Conservation (phyloP, 1,140 invertebrate genomes). For the Zaprionus davidi region DNA sequence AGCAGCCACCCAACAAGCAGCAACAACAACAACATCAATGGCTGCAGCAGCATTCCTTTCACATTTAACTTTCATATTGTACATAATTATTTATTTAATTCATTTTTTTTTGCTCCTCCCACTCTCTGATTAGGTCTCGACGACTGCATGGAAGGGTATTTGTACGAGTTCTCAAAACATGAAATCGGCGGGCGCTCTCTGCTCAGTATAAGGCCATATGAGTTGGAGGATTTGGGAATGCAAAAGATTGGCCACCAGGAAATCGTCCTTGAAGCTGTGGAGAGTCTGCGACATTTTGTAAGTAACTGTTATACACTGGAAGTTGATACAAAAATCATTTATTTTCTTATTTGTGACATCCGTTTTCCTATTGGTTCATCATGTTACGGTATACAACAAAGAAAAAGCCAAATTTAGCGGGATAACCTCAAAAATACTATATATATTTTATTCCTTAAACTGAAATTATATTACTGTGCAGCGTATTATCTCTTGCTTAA, state of each 20-base stretch:
- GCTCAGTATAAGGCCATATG: conserved; percentile 92
- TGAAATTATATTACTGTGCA: background rate
- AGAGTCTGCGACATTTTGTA: conserved; percentile 94
- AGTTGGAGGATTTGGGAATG: conserved; percentile 94
- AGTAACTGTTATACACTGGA: conserved; percentile 73
- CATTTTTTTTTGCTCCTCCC: background rate
- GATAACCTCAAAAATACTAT: too few relatives aligned
- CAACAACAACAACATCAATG: conserved; percentile 41
- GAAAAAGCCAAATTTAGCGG: too few relatives aligned
- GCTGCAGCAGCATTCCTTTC: conserved; percentile 40
- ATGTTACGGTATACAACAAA: too few relatives aligned
- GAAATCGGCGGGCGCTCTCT: conserved; percentile 92
- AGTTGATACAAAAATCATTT: background rate
- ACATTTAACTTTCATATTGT: conserved; percentile 25
- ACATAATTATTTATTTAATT: conserved; percentile 2
- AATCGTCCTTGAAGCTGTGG: conserved; percentile 94
- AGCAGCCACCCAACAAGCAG: conserved; percentile 21
- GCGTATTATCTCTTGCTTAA: background rate
- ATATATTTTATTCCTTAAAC: too few relatives aligned
- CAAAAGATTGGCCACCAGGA: conserved; percentile 96
- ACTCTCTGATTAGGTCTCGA: conserved; percentile 88
- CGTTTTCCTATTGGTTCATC: background rate
- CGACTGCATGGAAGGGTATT: conserved; percentile 91
- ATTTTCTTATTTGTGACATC: background rate
- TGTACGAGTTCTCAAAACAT: conserved; percentile 92